A percentile compares a stretch with the other conserved stretches of the same genome.
Conservation (phyloP, 2,113 vertebrate species). For the Cettia cetti region DNA sequence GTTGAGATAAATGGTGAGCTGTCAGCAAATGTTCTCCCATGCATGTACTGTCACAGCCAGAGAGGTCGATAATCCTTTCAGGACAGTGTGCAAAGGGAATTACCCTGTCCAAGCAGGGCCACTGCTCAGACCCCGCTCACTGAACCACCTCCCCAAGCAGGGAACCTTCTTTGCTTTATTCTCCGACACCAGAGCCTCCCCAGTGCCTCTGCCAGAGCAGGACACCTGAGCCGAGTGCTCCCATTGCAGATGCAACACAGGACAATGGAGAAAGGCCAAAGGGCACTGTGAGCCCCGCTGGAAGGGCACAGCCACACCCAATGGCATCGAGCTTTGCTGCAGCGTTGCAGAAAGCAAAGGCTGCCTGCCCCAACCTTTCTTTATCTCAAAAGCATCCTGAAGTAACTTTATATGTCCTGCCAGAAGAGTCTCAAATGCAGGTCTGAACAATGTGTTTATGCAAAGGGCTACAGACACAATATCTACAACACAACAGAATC, state of each 20-base stretch:
- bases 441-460: background rate
- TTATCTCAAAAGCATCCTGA: background rate
- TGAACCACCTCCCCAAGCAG: background rate
- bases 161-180: background rate
- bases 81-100: background rate
- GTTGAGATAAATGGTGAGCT: background rate
- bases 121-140: background rate
- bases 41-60: accelerated
- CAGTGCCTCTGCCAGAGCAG: background rate
- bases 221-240: background rate
- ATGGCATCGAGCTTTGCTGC: accelerated
- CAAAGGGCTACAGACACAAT: background rate
- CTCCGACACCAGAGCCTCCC: background rate
- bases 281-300: background rate
- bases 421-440: background rate
- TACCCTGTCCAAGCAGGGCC: background rate
- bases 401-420: background rate
- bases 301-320: background rate
- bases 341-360: background rate
- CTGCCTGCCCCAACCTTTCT: background rate
- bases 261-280: background rate
- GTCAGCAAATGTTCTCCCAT: background rate
- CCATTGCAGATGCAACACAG: accelerated
- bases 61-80: background rate
- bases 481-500: background rate